Percentiles rank a stretch among this genome's conserved stretches.
These are phyloP conservation scores for Corvus cornix DNA, from an alignment of 2,113 vertebrate species.

Conservation along the genomic window DNA sequence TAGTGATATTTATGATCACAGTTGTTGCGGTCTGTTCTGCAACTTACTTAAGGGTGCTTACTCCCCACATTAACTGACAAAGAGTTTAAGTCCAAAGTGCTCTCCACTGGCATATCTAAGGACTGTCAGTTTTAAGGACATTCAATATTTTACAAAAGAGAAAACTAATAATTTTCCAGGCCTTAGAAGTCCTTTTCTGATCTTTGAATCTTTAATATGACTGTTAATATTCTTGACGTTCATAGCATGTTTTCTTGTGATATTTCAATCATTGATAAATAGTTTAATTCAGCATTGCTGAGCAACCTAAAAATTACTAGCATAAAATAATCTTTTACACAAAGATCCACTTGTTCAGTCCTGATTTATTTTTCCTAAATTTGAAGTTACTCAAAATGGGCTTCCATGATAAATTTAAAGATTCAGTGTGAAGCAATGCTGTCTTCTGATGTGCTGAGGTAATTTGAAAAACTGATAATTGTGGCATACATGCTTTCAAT, in stretches of 20 bases:
- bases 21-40: not conserved
- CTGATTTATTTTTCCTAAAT: not conserved
- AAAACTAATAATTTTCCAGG: not conserved
- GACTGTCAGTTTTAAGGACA: not conserved
- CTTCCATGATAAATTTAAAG: not conserved
- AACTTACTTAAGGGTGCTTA: accelerated
- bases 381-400: not conserved
- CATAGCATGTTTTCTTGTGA: not conserved
- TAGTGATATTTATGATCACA: not conserved
- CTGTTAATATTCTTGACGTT: not conserved
- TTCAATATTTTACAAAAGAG: not conserved
- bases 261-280: not conserved
- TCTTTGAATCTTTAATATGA: not conserved
- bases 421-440: not conserved
- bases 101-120: not conserved
- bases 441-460: not conserved
- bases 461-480: conserved; percentile 3
- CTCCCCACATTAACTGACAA: not conserved
- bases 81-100: not conserved
- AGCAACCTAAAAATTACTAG: not conserved
- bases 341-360: not conserved
- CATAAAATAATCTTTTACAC: not conserved
- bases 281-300: not conserved
- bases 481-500: not conserved
- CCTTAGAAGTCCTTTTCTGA: not conserved